phyloP scores from a whole-genome alignment of 1,140 invertebrate genomes.

The Ephestia elutella region DNA sequence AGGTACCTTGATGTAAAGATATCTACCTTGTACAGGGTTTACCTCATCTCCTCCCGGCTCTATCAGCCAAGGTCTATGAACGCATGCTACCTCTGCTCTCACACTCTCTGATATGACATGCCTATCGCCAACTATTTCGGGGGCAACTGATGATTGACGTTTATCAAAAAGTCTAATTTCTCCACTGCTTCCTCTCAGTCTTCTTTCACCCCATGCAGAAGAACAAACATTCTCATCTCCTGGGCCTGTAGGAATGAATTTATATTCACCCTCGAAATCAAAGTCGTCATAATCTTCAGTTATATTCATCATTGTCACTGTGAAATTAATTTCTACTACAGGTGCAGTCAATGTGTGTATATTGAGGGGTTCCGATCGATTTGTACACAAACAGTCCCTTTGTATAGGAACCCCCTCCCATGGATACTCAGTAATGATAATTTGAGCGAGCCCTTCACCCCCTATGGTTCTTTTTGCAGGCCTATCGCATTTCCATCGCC shows the following conservation, averaged over 20 bases:
- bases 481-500: conserved; percentile 79
- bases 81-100: conserved; percentile 75
- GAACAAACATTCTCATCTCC: conserved; percentile 75
- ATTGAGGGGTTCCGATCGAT: conserved; percentile 76
- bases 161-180: conserved; percentile 75
- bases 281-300: conserved; percentile 87
- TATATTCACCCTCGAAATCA: conserved; percentile 86
- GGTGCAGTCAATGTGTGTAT: conserved; percentile 79
- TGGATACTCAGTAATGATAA: conserved; percentile 83
- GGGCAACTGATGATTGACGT: conserved; percentile 53
- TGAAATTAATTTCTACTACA: conserved; percentile 82
- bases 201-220: conserved; percentile 77
- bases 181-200: conserved; percentile 81
- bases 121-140: conserved; percentile 66
- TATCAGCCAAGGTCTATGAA: conserved; percentile 85
- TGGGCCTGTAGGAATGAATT: conserved; percentile 77
- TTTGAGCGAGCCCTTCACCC: conserved; percentile 77
- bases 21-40: conserved; percentile 78
- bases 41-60: conserved; percentile 77
- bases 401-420: conserved; percentile 81
- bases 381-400: conserved; percentile 84
- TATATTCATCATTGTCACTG: conserved; percentile 85
- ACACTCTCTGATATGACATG: conserved; percentile 72
- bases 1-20: conserved; percentile 81
- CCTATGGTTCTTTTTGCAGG: conserved; percentile 57